phyloP scores from a whole-genome alignment of 2,888 invertebrate species.

The Diaphora mendica region DNA sequence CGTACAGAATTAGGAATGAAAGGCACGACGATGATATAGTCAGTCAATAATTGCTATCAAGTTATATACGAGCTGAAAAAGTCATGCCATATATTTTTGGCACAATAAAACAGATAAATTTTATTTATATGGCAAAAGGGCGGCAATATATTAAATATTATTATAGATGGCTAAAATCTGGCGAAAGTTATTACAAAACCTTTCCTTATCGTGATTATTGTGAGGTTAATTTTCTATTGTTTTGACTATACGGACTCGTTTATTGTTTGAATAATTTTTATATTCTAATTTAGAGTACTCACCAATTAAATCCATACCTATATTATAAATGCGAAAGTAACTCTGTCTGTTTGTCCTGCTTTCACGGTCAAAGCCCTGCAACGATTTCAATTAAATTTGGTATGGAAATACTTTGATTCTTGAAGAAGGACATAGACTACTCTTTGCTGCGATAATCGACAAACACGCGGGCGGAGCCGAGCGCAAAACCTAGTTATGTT shows the following conservation, averaged over 20 bases:
- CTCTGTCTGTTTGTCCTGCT: no score
- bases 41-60: not conserved
- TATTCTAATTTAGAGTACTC: constrained; percentile 34
- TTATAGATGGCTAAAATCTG: constrained; percentile 48
- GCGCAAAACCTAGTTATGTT: no score
- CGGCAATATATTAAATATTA: constrained; percentile 48
- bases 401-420: no score
- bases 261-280: constrained; percentile 46
- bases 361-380: no score
- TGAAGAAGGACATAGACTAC: no score
- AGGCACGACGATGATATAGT: not conserved
- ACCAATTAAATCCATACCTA: no score
- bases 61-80: not conserved
- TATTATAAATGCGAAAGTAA: no score
- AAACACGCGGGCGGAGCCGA: no score
- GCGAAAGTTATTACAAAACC: constrained; percentile 51
- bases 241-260: constrained; percentile 42
- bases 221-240: constrained; percentile 63
- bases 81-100: not conserved
- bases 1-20: no score
- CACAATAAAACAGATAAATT: constrained; percentile 22
- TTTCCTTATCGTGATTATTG: constrained; percentile 56
- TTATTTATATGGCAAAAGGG: constrained; percentile 24
- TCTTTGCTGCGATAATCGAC: no score
- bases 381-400: no score